phyloP scores from a whole-genome alignment of 2,113 vertebrate genomes.

The Otolemur garnettii region DNA sequence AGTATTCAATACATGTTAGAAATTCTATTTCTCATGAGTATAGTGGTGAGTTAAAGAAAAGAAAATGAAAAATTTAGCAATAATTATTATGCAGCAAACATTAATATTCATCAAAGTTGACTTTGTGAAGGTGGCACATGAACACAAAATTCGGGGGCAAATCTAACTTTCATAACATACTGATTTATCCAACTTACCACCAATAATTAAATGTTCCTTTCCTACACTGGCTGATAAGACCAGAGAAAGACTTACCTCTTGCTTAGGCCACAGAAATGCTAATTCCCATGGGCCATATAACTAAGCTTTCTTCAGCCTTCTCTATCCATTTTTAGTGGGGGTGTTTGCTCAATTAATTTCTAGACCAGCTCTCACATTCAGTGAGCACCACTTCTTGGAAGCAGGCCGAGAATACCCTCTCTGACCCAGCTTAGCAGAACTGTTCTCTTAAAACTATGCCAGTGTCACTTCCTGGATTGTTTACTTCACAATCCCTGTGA shows the following conservation, averaged over 20 bases:
- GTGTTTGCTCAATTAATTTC: not conserved
- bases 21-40: no score
- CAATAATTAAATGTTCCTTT: not conserved
- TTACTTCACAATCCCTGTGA: not conserved
- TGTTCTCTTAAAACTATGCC: not conserved
- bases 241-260: not conserved
- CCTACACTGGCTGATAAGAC: not conserved
- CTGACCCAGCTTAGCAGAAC: not conserved
- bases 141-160: not conserved
- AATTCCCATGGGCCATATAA: not conserved
- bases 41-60: no score
- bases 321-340: not conserved
- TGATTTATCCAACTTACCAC: not conserved
- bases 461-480: not conserved
- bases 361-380: not conserved
- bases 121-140: not conserved
- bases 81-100: not conserved
- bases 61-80: not conserved
- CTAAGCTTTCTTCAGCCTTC: not conserved
- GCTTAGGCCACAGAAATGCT: not conserved
- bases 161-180: not conserved
- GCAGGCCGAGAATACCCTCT: not conserved
- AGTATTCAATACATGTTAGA: not conserved
- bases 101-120: not conserved
- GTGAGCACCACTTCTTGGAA: not conserved